phyloP scores from a whole-genome alignment of 2,888 invertebrate species.

The Ischnus inquisitorius region DNA sequence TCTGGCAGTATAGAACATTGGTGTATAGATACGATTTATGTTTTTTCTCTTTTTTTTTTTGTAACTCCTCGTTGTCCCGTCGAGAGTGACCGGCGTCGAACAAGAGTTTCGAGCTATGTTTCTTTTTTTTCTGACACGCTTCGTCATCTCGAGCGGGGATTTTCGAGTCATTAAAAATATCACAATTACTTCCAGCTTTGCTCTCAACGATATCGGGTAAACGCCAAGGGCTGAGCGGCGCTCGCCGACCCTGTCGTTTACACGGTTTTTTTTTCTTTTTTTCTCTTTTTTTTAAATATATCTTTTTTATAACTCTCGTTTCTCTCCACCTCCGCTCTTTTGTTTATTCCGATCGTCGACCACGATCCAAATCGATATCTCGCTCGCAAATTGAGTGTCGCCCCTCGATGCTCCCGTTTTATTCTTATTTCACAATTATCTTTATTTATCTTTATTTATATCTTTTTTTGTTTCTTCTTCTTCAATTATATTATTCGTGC shows the following conservation, averaged over 20 bases:
- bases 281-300: no score
- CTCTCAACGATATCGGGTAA: slow-evolving; percentile 53
- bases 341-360: not conserved
- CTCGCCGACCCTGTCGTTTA: not conserved
- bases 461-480: not conserved
- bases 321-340: slow-evolving; percentile 12
- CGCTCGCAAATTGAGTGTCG: slow-evolving; percentile 42
- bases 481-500: slow-evolving; percentile 5
- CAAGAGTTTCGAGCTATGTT: slow-evolving; percentile 21
- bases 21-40: slow-evolving; percentile 82
- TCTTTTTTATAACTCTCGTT: not conserved
- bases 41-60: slow-evolving; percentile 62
- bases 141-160: slow-evolving; percentile 62
- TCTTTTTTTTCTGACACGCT: slow-evolving; percentile 9
- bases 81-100: slow-evolving; percentile 42
- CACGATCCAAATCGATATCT: slow-evolving; percentile 40
- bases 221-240: slow-evolving; percentile 25
- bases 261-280: slow-evolving; percentile 11
- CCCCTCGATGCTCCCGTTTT: slow-evolving; percentile 37
- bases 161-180: slow-evolving; percentile 78
- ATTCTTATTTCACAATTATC: slow-evolving; percentile 3
- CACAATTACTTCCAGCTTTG: slow-evolving; percentile 75
- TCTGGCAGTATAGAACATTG: slow-evolving; percentile 81
- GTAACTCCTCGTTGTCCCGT: slow-evolving; percentile 58
- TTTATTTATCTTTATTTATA: not conserved